phyloP scores from a whole-genome alignment of 2,113 vertebrate genomes.

The Agapornis roseicollis region DNA sequence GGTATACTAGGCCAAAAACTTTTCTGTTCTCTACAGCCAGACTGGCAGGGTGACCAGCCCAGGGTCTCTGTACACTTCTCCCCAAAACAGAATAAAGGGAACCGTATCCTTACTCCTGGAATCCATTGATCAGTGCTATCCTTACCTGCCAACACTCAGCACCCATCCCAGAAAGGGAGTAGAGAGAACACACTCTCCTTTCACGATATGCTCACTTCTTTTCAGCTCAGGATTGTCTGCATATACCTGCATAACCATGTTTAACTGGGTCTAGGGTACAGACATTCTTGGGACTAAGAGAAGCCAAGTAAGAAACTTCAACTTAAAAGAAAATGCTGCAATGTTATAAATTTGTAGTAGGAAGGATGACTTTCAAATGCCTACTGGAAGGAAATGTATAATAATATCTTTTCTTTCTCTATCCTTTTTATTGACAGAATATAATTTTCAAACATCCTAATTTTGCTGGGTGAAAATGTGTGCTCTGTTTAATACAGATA shows the following conservation, averaged over 20 bases:
- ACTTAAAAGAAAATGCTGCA: neutral
- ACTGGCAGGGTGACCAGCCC: neutral
- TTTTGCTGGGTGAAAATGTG: constrained; percentile 1
- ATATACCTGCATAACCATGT: neutral
- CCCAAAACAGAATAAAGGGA: neutral
- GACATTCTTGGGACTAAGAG: neutral
- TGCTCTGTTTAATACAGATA: constrained; percentile 18
- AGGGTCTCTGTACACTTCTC: neutral
- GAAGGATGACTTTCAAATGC: constrained; percentile 33
- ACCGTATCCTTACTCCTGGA: neutral
- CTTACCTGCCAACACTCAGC: neutral
- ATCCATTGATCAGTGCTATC: neutral
- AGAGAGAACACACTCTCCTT: neutral
- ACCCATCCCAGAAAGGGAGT: neutral
- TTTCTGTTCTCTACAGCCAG: neutral
- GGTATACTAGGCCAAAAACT: neutral
- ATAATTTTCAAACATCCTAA: constrained; percentile 29
- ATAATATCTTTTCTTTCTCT: neutral
- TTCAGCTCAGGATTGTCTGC: neutral
- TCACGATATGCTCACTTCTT: neutral
- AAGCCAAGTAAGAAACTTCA: neutral
- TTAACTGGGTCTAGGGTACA: neutral
- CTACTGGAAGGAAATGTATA: neutral
- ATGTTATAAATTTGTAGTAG: neutral
- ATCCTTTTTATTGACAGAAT: neutral